phyloP scores from a whole-genome alignment of 2,888 invertebrate genomes.

The Cephus sareptanus region DNA sequence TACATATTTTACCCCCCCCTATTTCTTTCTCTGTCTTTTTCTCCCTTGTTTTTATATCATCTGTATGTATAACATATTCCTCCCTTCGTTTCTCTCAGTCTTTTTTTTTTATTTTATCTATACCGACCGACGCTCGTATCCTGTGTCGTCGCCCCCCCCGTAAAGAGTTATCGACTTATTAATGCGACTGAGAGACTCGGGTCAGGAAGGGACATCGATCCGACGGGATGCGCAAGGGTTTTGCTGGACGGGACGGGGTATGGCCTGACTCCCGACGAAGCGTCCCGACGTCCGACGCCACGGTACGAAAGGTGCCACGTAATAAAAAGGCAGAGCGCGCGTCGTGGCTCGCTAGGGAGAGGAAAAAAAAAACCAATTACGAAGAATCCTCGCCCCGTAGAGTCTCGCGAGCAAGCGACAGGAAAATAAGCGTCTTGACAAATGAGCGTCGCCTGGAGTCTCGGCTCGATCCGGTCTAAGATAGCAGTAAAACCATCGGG shows the following conservation, averaged over 20 bases:
- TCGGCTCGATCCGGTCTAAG: background rate
- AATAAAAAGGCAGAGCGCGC: background rate
- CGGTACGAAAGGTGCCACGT: background rate
- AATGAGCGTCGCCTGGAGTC: background rate
- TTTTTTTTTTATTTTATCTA: no score
- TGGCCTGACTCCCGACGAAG: background rate
- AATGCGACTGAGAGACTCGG: background rate
- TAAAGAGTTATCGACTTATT: background rate
- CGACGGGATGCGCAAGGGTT: background rate
- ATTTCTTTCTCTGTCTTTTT: background rate
- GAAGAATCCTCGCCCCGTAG: background rate
- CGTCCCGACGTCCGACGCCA: background rate
- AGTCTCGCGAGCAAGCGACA: constrained; percentile 4
- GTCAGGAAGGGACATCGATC: background rate
- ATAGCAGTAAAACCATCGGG: background rate
- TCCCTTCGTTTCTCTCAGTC: background rate
- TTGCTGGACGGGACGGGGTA: background rate
- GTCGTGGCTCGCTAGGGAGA: background rate
- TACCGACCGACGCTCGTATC: no score
- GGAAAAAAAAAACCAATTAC: constrained; percentile 3
- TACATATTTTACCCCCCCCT: background rate
- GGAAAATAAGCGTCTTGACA: constrained; percentile 7
- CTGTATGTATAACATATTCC: background rate
- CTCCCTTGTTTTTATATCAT: background rate
- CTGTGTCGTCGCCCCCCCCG: no score